Evolutionary conservation across 2,797 vertebrate species (phyloP), one percentile per base, ranked within the genome.

Genomic region (Gambelia wislizenii): DNA sequence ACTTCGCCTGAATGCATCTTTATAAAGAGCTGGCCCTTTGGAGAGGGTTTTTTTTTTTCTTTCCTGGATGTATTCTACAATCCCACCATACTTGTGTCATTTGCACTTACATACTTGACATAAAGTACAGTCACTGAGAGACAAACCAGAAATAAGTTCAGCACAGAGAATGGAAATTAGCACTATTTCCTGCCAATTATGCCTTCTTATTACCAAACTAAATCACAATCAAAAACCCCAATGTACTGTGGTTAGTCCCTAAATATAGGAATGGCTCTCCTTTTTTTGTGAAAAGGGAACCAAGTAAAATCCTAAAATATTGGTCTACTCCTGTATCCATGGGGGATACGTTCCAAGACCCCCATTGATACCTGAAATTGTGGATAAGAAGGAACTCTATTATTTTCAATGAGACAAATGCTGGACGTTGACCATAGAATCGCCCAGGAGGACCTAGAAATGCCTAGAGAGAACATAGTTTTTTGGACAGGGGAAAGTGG

Each of bases 161-260:
- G 70, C 49, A 74, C n/a, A 33, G 56, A 85, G 33, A 83, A 85
- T 42, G 20, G 70, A 82, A 80, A 88, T 70, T 9, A 7, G 47
- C 59, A 49, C 36, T 49, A 39, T 49, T 64, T 16, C 77, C 8
- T 22, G 16, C 18, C 30, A 30, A 8, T 16, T 25, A 89, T 84
- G 86, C 20, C 91, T 49, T 74, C 56, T 91, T 88, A 33, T 5
- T 59, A 90, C 13, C 4, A 30, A 95, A 91, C 82, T 69, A 39
- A 49, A 85, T 72, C n/a, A 56, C 85, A 80, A 56, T 56, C 90
- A 70, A 91, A 39, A 47, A 92, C 59, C 2, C 16, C 84, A 91
- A 52, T 9, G 87, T 52, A 33, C 20, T 25, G 18, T 44, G 13
- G 5, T 76, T 33, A 72, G 13, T 56, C 64, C 30, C 36, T 13